Evolutionary conservation across 2,113 vertebrate species (phyloP).

Genomic region (Anseranas semipalmata): DNA sequence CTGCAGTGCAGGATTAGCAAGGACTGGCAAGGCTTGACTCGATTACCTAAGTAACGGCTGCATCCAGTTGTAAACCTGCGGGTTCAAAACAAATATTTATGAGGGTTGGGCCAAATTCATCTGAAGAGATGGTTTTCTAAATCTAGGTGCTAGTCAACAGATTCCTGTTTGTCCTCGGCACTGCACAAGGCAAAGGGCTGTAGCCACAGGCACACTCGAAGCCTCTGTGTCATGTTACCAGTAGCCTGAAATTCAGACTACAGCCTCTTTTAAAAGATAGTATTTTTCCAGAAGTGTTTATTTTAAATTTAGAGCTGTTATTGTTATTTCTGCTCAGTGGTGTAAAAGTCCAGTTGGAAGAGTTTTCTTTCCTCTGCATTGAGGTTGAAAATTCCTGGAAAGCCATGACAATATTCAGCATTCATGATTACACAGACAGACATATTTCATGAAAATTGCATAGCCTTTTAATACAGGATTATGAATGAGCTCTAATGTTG

Average conservation of each 20-base stretch:
- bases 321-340: slow-evolving; percentile 78
- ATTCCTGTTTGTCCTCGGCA: background rate
- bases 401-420: slow-evolving; percentile 78
- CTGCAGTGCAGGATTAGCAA: background rate
- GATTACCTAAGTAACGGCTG: background rate
- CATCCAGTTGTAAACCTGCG: background rate
- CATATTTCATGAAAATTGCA: slow-evolving; percentile 79
- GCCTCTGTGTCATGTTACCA: slow-evolving; percentile 41
- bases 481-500: slow-evolving; percentile 79
- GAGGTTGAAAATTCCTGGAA: slow-evolving; percentile 77
- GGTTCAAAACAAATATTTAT: background rate
- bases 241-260: slow-evolving; percentile 66
- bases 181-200: background rate
- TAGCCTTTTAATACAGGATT: slow-evolving; percentile 73
- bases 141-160: background rate
- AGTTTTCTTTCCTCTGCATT: slow-evolving; percentile 71
- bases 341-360: slow-evolving; percentile 77
- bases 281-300: slow-evolving; percentile 80
- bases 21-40: background rate
- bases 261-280: slow-evolving; percentile 67
- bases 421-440: slow-evolving; percentile 76
- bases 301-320: slow-evolving; percentile 78
- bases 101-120: background rate
- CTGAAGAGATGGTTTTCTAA: background rate
- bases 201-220: slow-evolving; percentile 42